Evolutionary conservation across 2,113 vertebrate genomes (phyloP).

Genomic region (Calidris pygmaea): DNA sequence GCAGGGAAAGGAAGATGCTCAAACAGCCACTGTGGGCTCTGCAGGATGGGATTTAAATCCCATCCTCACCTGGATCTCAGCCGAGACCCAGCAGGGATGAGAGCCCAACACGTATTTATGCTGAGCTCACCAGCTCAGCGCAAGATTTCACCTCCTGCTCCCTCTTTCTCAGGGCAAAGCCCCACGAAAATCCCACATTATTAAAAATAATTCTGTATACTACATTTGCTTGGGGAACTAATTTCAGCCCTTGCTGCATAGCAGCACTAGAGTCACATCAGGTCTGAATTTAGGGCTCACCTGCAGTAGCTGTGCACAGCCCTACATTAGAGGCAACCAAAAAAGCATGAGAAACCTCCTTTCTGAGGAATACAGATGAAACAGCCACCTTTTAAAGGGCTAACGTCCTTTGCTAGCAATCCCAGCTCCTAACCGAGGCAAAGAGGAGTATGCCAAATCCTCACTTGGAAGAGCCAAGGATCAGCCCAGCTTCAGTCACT

Average conservation of each 20-base stretch:
- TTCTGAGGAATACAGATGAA: neutral
- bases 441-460: neutral
- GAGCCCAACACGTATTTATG: neutral
- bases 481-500: neutral
- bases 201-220: neutral
- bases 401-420: neutral
- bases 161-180: neutral
- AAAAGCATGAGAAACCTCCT: neutral
- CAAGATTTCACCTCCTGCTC: neutral
- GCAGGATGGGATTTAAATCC: neutral
- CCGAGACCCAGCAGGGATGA: neutral
- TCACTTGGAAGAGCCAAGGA: neutral
- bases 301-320: neutral
- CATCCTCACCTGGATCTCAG: neutral
- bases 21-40: neutral
- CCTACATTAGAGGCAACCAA: neutral
- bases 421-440: neutral
- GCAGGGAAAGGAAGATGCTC: neutral
- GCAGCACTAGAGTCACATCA: neutral
- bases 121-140: neutral
- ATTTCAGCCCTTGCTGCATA: neutral
- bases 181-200: neutral
- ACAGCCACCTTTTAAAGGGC: neutral
- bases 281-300: neutral
- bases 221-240: neutral